phyloP scores from a whole-genome alignment of 2,797 vertebrate species.

The Epinephelus coioides region DNA sequence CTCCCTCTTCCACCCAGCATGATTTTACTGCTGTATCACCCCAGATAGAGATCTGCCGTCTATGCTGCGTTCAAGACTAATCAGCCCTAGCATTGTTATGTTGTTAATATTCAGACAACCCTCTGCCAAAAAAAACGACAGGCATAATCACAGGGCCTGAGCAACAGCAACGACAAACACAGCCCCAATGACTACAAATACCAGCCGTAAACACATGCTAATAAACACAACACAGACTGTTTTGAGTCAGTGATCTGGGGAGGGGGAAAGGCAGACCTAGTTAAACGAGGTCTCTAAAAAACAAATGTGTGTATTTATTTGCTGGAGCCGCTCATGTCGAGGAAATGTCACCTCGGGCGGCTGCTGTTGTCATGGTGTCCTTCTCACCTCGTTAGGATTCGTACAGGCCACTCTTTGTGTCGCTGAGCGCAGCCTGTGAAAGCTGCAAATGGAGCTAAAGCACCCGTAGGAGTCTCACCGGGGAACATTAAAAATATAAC shows the following conservation, averaged over 20 bases:
- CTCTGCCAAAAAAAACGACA: constrained; percentile 62
- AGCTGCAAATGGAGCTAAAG: constrained; percentile 58
- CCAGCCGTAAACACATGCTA: constrained; percentile 67
- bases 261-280: constrained; percentile 24
- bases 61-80: constrained; percentile 73
- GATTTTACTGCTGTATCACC: constrained; percentile 74
- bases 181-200: constrained; percentile 59
- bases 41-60: constrained; percentile 73
- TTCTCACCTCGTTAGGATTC: constrained; percentile 58
- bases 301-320: constrained; percentile 67
- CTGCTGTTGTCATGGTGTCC: constrained; percentile 67
- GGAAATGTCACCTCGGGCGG: constrained; percentile 63
- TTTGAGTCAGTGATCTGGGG: constrained; percentile 60
- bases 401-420: constrained; percentile 42
- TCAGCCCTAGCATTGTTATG: constrained; percentile 76
- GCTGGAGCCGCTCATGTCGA: constrained; percentile 35
- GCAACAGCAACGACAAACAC: constrained; percentile 62
- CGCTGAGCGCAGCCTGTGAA: constrained; percentile 47
- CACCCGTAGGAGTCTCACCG: constrained; percentile 37
- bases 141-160: constrained; percentile 75
- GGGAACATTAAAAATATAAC: constrained; percentile 52
- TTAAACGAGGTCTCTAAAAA: constrained; percentile 49
- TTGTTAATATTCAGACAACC: constrained; percentile 76
- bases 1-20: constrained; percentile 53
- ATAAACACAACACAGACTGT: constrained; percentile 62